Evolutionary conservation across 2,113 vertebrate species (phyloP).

Genomic region (Ciconia maguari): DNA sequence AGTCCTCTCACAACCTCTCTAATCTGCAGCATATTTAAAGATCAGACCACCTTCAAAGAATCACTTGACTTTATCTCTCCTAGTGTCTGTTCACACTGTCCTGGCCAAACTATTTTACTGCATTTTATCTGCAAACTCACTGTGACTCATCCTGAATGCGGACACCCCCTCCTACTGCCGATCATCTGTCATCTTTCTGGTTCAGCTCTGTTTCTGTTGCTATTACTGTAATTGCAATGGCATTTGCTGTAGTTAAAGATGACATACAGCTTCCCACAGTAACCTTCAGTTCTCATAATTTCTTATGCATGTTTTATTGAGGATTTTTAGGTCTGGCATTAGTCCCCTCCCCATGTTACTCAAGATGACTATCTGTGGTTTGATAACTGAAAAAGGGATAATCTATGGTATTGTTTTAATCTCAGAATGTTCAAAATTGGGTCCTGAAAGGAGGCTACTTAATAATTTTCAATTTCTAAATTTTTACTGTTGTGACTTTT

Average conservation of each 20-base stretch:
- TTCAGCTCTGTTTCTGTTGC: neutral
- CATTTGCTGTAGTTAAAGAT: neutral
- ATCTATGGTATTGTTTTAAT: neutral
- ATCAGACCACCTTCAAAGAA: slow-evolving; percentile 59
- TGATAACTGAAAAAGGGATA: neutral
- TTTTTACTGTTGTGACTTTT: neutral
- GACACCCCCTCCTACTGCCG: neutral
- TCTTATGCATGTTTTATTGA: neutral
- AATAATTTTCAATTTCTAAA: neutral
- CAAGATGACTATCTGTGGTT: neutral
- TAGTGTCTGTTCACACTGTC: slow-evolving; percentile 55
- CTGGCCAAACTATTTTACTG: slow-evolving; percentile 43
- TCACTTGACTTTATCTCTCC: slow-evolving; percentile 60
- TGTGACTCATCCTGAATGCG: neutral
- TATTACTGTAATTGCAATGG: neutral
- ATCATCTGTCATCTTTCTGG: neutral
- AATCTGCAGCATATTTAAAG: slow-evolving; percentile 26
- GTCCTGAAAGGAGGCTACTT: neutral
- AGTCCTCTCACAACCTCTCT: neutral
- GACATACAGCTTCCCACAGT: slow-evolving; percentile 24
- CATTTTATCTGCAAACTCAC: slow-evolving; percentile 37
- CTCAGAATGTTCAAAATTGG: neutral
- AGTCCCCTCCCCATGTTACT: neutral
- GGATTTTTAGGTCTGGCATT: neutral
- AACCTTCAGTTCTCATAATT: neutral